A percentile compares a stretch with the other conserved stretches of the same genome.
Conservation (phyloP, 2,797 vertebrate genomes). For the Acipenser ruthenus region DNA sequence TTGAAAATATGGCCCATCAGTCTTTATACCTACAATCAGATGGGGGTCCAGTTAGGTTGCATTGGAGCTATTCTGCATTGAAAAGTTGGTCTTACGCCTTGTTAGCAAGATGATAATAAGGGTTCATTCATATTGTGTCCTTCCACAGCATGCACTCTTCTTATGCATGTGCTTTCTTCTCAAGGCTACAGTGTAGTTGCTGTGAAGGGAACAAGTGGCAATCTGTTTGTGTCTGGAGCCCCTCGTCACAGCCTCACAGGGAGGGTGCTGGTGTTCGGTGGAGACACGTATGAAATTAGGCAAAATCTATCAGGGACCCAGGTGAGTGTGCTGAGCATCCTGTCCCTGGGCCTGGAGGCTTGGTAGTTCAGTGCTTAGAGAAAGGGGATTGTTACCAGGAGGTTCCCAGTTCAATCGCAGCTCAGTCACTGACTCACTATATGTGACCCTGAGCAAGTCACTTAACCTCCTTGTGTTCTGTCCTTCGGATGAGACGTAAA, state of each 20-base stretch:
- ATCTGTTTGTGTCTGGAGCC: constrained; percentile 52
- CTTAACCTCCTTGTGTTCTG: no score
- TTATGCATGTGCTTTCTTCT: constrained; percentile 8
- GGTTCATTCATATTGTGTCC: neutral
- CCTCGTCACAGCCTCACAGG: constrained; percentile 52
- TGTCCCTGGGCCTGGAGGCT: no score
- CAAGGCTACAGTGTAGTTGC: constrained; percentile 58
- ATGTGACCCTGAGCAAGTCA: no score
- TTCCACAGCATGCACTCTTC: neutral
- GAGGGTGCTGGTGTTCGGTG: constrained; percentile 51
- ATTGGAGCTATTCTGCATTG: no score
- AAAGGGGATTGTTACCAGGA: no score
- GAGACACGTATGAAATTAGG: constrained; percentile 21
- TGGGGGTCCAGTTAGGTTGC: no score
- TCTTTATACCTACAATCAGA: no score
- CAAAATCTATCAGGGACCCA: constrained; percentile 53
- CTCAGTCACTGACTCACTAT: no score
- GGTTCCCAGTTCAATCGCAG: no score
- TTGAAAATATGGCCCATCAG: no score
- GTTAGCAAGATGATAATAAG: neutral
- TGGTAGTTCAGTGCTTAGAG: no score
- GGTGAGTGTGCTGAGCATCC: constrained; percentile 37
- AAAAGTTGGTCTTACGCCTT: neutral
- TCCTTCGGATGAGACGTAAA: no score
- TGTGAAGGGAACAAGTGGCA: constrained; percentile 16